Base-by-base conservation (phyloP, 2,888 invertebrate genomes). In the Chalcosyrphus nemorum region DNA sequence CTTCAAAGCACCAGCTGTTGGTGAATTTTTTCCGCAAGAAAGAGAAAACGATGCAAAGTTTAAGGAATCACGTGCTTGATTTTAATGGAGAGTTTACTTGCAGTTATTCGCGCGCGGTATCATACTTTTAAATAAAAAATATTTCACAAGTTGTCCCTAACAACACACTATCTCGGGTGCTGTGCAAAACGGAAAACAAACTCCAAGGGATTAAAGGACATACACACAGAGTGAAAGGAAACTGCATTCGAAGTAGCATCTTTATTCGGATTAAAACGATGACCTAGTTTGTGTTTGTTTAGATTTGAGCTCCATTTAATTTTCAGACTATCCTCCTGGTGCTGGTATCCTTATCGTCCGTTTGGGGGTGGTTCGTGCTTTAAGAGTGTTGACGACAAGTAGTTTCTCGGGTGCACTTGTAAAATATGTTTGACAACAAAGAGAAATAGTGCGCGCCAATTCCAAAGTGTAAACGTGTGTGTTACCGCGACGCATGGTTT, bases 201-300 rank as follows among this genome's bases (percentile, higher is more conserved):
- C 71, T 66, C 38, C 29, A 59, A 66, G 45, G 54, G 72, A 78
- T 77, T 68, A 61, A 72, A 61, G 65, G 54, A 74, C 65, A 59
- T 13, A 32, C 32, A 71, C 43, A 32, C 38, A 61, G 27, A 71
- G 78, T 78, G 72, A 72, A 82, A 72, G 72, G 59, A 56, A 72
- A 54, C 24, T 68, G 41, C 47, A 56, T 43, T 29, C 47, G 66
- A 61, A 82, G 66, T 72, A 82, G 78, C 66, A 66, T 82, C 71
- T 78, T 70, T 75, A 66, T 84, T 84, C 84, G 70, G 80, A 80
- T 80, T 75, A 65, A 84, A 84, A 70, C 66, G 80, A 68, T 84
- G 84, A 80, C 84, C 84, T 75, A 84, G 84, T 84, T 84, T 43
- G 57, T 74, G 74, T 80, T 81, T 84, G 80, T 75, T 80, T 80